Evolutionary conservation across 2,113 vertebrate species (phyloP).

Genomic region (Lanius collurio): DNA sequence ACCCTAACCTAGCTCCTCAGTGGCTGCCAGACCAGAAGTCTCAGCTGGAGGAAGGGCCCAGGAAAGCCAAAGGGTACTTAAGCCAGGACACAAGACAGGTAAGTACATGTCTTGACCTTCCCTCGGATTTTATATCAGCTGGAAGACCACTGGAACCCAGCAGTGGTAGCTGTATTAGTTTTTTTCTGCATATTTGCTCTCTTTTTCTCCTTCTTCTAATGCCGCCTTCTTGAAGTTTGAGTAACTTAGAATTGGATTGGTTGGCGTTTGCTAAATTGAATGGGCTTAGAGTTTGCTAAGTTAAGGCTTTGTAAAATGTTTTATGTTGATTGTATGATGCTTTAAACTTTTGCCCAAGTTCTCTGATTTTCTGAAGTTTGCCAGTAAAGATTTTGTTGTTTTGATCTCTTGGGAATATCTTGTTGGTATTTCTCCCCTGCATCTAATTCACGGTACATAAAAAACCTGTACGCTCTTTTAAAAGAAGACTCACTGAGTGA

Average conservation of each 20-base stretch:
- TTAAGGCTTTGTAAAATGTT: not conserved
- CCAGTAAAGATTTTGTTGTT: not conserved
- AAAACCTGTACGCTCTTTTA: not conserved
- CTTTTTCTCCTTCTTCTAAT: not conserved
- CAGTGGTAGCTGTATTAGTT: not conserved
- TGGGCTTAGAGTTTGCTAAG: not conserved
- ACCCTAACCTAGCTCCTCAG: not conserved
- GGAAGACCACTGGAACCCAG: not conserved
- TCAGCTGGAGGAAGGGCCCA: not conserved
- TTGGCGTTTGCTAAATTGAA: not conserved
- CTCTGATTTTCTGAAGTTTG: not conserved
- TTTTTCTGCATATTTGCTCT: not conserved
- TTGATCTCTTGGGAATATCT: not conserved
- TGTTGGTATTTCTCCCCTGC: not conserved
- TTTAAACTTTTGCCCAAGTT: not conserved
- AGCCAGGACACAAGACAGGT: not conserved
- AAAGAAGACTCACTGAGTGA: fast-evolving
- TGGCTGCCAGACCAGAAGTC: not conserved
- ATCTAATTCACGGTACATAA: not conserved
- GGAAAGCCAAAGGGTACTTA: not conserved
- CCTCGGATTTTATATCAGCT: not conserved
- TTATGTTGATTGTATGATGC: not conserved
- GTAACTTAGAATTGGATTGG: not conserved
- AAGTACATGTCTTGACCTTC: not conserved
- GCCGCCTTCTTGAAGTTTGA: not conserved